phyloP scores from a whole-genome alignment of 2,888 invertebrate genomes.

The Meiosimyza decipiens region DNA sequence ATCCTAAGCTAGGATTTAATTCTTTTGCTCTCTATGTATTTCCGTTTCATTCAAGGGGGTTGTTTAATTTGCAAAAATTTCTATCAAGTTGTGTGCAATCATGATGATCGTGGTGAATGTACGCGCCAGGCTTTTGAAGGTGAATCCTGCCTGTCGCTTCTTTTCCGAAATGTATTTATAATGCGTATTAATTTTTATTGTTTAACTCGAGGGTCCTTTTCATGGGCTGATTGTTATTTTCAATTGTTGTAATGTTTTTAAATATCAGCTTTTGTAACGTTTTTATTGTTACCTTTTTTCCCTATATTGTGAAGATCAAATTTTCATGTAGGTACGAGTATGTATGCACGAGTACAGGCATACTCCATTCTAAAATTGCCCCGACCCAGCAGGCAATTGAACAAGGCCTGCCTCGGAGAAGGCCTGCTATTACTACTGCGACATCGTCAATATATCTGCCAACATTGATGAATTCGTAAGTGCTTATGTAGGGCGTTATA shows the following conservation, averaged over 20 bases:
- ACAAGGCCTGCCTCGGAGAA: too few species aligned
- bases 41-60: background rate
- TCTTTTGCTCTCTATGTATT: background rate
- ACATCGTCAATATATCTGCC: too few species aligned
- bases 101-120: conserved; percentile 1
- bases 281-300: conserved; percentile 1
- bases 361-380: too few species aligned
- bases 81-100: conserved; percentile 14
- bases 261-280: conserved; percentile 9
- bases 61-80: background rate
- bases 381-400: too few species aligned
- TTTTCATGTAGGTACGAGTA: too few species aligned
- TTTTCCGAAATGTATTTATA: conserved; percentile 18
- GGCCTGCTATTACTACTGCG: too few species aligned
- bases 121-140: conserved; percentile 35
- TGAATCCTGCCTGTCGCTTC: conserved; percentile 22
- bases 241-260: conserved; percentile 17
- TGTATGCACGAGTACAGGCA: too few species aligned
- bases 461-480: too few species aligned
- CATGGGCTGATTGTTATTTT: conserved; percentile 5
- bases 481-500: too few species aligned
- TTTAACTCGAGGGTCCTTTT: conserved; percentile 29
- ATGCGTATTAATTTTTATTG: conserved; percentile 37
- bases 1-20: conserved; percentile 58
- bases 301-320: background rate